Base-by-base conservation (phyloP, 1,140 invertebrate genomes). In the Akabosia matsudoensis region DNA sequence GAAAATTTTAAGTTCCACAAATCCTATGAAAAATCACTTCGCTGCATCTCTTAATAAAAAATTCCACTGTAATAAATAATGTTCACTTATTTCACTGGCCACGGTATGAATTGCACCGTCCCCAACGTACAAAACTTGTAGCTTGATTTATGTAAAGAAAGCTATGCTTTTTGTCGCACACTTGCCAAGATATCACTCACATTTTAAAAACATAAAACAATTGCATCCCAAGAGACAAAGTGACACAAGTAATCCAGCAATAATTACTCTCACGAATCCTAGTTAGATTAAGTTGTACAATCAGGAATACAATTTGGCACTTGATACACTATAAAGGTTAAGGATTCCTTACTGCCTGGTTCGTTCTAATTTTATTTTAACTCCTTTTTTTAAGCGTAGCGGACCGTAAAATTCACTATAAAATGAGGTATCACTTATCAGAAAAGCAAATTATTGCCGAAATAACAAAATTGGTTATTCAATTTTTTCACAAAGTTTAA, bases 1-100 rank as follows among this genome's bases (percentile, higher is more conserved):
- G 3, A 67, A 67, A 67, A 67, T 30, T 30, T 67, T 30, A 67
- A 30, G 22, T 67, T 67, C 61, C 61, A 67, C 61, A 67, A 67
- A 31, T 31, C 28, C 61, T 67, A 67, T 67, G 30, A 56, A 22
- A 13, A 56, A 56, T 45, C 54, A 61, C 54, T 61, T 61, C 61
- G 28, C 61, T 30, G 61, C 61, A 67, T 67, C 4, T 67, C 30
- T 67, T 24, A 67, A 67, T 67, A 67, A 30, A 22, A 67, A 67
- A 67, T 67, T 30, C 61, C 28, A 67, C n/a, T n/a, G 31, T 2
- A 10, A 67, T 61, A 31, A 16, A 56, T 13, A 56, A 22, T 56
- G 4, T 3, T 16, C 54, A 16, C 54, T 56, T 7, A 4, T 56
- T 56, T 56, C 54, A 56, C 54, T 56, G 54, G 4, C 54, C 54